Evolutionary conservation across 2,113 vertebrate genomes (phyloP), one percentile per base, ranked within the genome.

Genomic region (Panthera leo): DNA sequence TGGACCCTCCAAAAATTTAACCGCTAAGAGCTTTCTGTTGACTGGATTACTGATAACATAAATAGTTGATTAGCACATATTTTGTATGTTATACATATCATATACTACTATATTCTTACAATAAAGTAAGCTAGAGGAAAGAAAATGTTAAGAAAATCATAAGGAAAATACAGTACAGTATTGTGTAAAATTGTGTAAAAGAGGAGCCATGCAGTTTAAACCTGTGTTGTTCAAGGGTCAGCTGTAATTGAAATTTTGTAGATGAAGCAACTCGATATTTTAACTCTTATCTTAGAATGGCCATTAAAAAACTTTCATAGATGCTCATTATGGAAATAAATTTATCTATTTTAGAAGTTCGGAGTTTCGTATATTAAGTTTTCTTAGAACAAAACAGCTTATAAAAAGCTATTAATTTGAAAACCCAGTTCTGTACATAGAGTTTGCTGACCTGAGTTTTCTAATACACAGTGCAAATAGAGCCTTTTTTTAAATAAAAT

Each of bases 341-440:
- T 73, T 27, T 0, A 16, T 87, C 31, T 76, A 0, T 86, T 71
- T 92, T 36, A 82, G 71, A 94, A n/a, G 18, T 25, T 80, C 51
- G 36, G 2, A 29, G 39, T 84, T 93, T 90, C 71, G 58, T 75
- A 21, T 65, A 0, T 68, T 82, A 84, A 34, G 53, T 87, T 95
- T 97, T 94, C 63, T 95, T 86, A 67, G n/a, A 65, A 18, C 45
- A 87, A 67, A 73, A 85, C 7, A 68, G 42, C 29, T 93, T 70
- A 25, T 55, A n/a, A 67, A 83, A 92, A 90, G 39, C 23, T 55
- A 2, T 85, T 42, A 65, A 11, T 92, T 85, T 92, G 53, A 42
- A 96, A 79, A 61, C 11, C 42, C 42, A 42, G 9, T 91, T 67
- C 45, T 55, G 9, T 36, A 63, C 8, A 9, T n/a, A 78, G 27